These are phyloP conservation scores for Miichthys miiuy DNA, from an alignment of 2,797 vertebrate species.

Conservation along the genomic window DNA sequence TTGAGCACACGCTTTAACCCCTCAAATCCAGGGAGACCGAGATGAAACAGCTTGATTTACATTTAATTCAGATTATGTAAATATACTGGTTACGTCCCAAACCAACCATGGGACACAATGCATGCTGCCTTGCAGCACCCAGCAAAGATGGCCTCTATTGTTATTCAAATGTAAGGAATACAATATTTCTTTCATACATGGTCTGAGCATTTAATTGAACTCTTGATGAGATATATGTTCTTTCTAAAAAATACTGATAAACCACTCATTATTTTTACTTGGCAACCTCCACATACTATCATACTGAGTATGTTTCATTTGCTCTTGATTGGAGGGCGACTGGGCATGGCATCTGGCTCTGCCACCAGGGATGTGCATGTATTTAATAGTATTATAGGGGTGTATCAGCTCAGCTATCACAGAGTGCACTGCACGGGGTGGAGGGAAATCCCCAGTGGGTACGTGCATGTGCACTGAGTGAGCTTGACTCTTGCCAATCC, in stretches of 20 bases:
- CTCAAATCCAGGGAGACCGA: constrained; percentile 77
- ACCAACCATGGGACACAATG: constrained; percentile 72
- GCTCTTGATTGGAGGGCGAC: constrained; percentile 54
- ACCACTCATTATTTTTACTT: constrained; percentile 54
- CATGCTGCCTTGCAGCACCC: constrained; percentile 63
- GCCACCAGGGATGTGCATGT: constrained; percentile 58
- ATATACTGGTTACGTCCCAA: constrained; percentile 77
- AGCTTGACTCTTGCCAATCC: constrained; percentile 55
- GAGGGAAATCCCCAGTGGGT: constrained; percentile 63
- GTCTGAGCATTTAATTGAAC: constrained; percentile 50
- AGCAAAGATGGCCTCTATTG: constrained; percentile 70
- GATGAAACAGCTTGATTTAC: constrained; percentile 84
- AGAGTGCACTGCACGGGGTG: constrained; percentile 45
- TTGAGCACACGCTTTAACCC: constrained; percentile 79
- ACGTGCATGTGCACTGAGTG: constrained; percentile 38
- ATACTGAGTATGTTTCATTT: constrained; percentile 45
- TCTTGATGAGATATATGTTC: constrained; percentile 53
- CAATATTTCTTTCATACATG: constrained; percentile 52
- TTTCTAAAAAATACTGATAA: constrained; percentile 50
- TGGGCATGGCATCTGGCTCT: constrained; percentile 54
- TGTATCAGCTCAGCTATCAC: constrained; percentile 63
- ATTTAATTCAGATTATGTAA: constrained; percentile 88
- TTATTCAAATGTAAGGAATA: constrained; percentile 76
- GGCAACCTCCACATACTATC: constrained; percentile 37
- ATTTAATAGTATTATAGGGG: constrained; percentile 67